phyloP scores from a whole-genome alignment of 2,888 invertebrate genomes.

The Tenthredo amoena region DNA sequence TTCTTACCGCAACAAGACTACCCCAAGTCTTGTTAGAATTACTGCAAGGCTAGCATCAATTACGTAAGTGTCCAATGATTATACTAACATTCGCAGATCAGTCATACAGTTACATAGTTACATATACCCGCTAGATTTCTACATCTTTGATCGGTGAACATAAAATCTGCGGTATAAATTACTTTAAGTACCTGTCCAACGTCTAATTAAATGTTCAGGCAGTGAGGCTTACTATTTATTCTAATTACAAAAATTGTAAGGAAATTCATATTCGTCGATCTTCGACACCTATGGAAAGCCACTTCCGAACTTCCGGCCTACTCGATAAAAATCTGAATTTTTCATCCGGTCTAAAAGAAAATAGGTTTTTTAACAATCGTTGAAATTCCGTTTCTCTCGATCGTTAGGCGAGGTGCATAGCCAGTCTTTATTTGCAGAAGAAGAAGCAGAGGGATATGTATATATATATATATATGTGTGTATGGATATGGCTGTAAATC shows the following conservation, averaged over 20 bases:
- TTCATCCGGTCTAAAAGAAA: too few species aligned
- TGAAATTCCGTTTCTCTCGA: background rate
- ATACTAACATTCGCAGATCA: constrained; percentile 3
- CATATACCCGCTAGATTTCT: background rate
- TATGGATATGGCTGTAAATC: background rate
- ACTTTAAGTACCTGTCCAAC: background rate
- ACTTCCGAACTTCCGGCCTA: too few species aligned
- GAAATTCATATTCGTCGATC: background rate
- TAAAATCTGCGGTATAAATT: background rate
- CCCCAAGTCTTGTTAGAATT: background rate
- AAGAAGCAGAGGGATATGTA: background rate
- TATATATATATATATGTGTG: background rate
- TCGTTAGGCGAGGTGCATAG: background rate
- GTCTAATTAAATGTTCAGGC: constrained; percentile 4
- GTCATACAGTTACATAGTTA: background rate
- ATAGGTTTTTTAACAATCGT: background rate
- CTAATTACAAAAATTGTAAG: background rate
- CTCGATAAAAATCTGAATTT: too few species aligned
- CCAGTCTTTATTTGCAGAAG: background rate
- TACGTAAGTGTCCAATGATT: constrained; percentile 20
- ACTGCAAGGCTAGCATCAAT: constrained; percentile 9
- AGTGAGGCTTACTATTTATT: background rate
- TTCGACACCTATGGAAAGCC: background rate
- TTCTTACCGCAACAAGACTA: background rate
- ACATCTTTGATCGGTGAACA: background rate